These are phyloP conservation scores for Macrobrachium nipponense DNA, from an alignment of 1,140 invertebrate species.

Conservation along the genomic window DNA sequence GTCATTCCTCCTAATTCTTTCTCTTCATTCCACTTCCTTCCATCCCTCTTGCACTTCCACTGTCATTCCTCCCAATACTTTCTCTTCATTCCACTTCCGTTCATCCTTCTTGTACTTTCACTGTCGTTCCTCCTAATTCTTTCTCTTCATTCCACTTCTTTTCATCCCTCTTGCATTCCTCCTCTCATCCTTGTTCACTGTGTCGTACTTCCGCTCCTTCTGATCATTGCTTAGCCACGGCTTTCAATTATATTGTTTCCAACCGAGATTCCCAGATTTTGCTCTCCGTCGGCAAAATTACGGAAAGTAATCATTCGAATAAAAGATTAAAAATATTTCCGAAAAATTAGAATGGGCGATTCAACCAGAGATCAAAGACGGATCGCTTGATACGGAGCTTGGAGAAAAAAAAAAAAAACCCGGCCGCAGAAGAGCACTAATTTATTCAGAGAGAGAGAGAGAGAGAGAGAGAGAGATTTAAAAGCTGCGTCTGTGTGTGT, in stretches of 20 bases:
- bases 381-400: neutral
- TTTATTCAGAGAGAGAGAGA: neutral
- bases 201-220: neutral
- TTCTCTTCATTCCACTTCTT: neutral
- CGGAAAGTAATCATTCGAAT: too few relatives aligned
- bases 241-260: neutral
- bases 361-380: too few relatives aligned
- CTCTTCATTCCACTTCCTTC: neutral
- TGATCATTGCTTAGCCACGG: neutral
- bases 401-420: neutral
- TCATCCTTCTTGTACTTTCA: neutral
- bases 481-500: too few relatives aligned
- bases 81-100: neutral
- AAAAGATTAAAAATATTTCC: too few relatives aligned
- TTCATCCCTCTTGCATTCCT: neutral
- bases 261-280: neutral
- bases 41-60: too few relatives aligned
- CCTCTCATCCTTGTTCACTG: neutral
- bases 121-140: neutral
- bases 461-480: constrained; percentile 20
- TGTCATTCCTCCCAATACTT: neutral
- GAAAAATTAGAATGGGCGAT: too few relatives aligned
- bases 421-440: too few relatives aligned
- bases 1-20: neutral
- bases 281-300: neutral